phyloP scores from a whole-genome alignment of 2,888 invertebrate genomes.

The Myopa tessellatipennis region DNA sequence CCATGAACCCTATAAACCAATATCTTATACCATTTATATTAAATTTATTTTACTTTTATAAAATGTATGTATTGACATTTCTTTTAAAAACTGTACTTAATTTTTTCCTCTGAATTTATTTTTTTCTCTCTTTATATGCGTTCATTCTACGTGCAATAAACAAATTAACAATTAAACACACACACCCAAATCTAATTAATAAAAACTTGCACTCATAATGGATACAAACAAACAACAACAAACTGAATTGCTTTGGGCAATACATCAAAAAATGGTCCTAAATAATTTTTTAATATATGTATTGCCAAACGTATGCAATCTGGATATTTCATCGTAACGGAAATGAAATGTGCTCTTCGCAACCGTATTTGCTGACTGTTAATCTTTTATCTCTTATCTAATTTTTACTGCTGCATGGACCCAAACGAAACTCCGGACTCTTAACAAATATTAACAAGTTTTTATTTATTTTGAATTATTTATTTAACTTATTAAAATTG shows the following conservation, averaged over 20 bases:
- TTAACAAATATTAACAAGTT: constrained; percentile 10
- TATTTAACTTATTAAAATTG: constrained; percentile 1
- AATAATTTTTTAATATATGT: too few species aligned
- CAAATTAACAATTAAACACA: background rate
- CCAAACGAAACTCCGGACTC: constrained; percentile 37
- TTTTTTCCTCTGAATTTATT: background rate
- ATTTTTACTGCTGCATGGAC: constrained; percentile 29
- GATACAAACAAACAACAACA: background rate
- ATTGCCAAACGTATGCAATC: background rate
- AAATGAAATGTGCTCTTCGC: background rate
- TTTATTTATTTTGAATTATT: background rate
- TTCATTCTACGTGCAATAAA: background rate
- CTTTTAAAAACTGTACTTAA: background rate
- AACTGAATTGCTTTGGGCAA: background rate
- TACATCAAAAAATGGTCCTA: background rate
- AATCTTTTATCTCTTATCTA: background rate
- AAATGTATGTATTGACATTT: too few species aligned
- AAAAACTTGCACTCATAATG: background rate
- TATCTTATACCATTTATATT: too few species aligned
- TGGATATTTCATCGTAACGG: background rate
- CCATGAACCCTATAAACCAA: too few species aligned
- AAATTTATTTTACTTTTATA: too few species aligned
- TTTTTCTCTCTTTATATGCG: constrained; percentile 13
- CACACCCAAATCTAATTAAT: background rate
- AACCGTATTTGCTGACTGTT: background rate